Evolutionary conservation across 2,888 invertebrate species (phyloP), one percentile per base, ranked within the genome.

Genomic region (Tuta absoluta): DNA sequence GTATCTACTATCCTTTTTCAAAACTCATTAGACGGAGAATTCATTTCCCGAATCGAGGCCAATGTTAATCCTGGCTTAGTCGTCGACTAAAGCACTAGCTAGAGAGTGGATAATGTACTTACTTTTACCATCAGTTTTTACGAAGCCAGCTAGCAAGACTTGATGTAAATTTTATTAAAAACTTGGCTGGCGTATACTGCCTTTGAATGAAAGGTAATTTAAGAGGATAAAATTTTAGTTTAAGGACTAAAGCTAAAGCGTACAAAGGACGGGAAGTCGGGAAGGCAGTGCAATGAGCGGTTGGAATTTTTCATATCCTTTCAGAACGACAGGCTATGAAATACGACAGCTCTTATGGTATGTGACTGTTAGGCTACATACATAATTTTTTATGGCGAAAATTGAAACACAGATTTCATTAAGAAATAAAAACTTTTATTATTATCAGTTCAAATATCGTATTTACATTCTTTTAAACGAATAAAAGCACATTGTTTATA

Each of bases 371-470:
- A n/a, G 28, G 28, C 28, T 28, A 28, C 28, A 28, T 28, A 28
- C 28, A 48, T n/a, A 8, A n/a, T 2, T n/a, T 4, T 8, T 5
- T 17, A 21, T 8, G n/a, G n/a, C 3, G 10, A 8, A 19, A 24
- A 75, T 69, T 65, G 72, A 77, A 85, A 85, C 78, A 75, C 78
- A 73, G 65, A 61, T 63, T 73, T 87, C 86, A 87, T 89, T 89
- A 90, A 81, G 91, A 91, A 91, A 91, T 91, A 91, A 89, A 87
- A 86, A 86, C 87, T 89, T 89, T 91, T 90, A 91, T 92, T 92
- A 91, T 92, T 91, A 92, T 92, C 92, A 92, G 92, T 92, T 92
- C 92, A 92, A 92, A 91, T 92, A 91, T 92, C 91, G 82, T 92
- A 92, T 92, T 90, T 92, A 92, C 92, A 92, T 84, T 87, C 80